These are phyloP conservation scores for Hylia prasina DNA, from an alignment of 2,113 vertebrate genomes.

Conservation along the genomic window DNA sequence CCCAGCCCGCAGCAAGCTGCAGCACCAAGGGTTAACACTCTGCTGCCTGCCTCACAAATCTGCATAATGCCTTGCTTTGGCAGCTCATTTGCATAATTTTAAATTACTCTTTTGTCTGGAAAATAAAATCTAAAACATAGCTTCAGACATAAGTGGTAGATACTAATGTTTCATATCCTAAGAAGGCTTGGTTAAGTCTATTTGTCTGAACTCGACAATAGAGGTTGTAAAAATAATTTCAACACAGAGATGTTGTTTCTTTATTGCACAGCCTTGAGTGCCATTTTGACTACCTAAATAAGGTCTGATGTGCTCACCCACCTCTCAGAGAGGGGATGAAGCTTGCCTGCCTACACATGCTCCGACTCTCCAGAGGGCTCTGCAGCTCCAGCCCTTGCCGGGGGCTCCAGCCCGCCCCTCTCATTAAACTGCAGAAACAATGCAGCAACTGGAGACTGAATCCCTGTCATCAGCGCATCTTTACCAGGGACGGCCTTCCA, in stretches of 20 bases:
- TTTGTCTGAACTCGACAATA: not conserved
- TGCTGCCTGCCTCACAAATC: constrained; percentile 22
- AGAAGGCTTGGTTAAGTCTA: not conserved
- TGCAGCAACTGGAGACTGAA: not conserved
- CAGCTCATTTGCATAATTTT: constrained; percentile 40
- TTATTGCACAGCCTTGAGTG: not conserved
- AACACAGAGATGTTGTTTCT: not conserved
- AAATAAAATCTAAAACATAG: constrained; percentile 12
- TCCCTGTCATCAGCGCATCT: not conserved
- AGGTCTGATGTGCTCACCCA: not conserved
- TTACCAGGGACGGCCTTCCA: not conserved
- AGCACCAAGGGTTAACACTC: constrained; percentile 18
- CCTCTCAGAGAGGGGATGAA: not conserved
- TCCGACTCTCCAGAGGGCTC: not conserved
- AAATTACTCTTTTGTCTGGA: constrained; percentile 41
- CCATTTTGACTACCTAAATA: not conserved
- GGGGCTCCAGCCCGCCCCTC: not conserved
- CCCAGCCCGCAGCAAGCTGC: fast-evolving
- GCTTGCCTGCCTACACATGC: not conserved
- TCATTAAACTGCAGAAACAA: not conserved
- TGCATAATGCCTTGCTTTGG: constrained; percentile 25
- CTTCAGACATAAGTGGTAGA: not conserved
- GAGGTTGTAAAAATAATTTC: not conserved
- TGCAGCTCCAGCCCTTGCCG: not conserved
- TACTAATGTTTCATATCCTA: not conserved